Evolutionary conservation across 2,888 invertebrate genomes (phyloP), one percentile per base, ranked within the genome.

Genomic region (Noctua comes): DNA sequence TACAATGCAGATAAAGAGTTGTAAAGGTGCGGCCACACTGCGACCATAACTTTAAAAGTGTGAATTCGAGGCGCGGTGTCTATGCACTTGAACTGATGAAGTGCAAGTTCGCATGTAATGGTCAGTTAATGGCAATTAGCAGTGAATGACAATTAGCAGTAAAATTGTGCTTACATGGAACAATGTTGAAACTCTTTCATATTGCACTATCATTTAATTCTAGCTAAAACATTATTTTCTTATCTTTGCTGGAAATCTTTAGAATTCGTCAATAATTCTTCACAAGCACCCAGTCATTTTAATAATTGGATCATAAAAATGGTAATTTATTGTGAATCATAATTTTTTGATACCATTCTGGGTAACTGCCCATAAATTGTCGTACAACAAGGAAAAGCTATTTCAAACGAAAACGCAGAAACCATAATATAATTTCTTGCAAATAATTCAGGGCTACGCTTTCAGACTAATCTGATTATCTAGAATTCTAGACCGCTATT

Each of bases 391-490:
- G 54, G 65, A 72, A 76, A 74, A 77, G 59, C 73, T 48, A 68
- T 77, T 77, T 68, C 66, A 76, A 74, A 77, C 72, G 74, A 71
- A 80, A 75, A 75, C 36, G n/a, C 68, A 46, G 70, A 77, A 70
- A 78, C 66, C 69, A 59, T 59, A 48, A 48, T 73, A 79, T 73
- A 87, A 84, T 84, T 75, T 77, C 75, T 80, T 80, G 68, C 73
- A 77, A 83, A 83, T 85, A 85, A 87, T 87, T 83, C 82, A 82
- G 77, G 81, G 88, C 84, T 79, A 85, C 85, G 88, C 91, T 91
- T 90, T 89, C 89, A 88, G 86, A 76, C 77, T 91, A 90, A 92
- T 91, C 85, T 85, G 89, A 90, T 90, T 90, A 92, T 86, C 86
- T 86, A 73, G 86, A 79, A 71, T 84, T 87, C 85, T 84, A 81